Evolutionary conservation across 2,113 vertebrate genomes (phyloP).

Genomic region (Felis chaus): DNA sequence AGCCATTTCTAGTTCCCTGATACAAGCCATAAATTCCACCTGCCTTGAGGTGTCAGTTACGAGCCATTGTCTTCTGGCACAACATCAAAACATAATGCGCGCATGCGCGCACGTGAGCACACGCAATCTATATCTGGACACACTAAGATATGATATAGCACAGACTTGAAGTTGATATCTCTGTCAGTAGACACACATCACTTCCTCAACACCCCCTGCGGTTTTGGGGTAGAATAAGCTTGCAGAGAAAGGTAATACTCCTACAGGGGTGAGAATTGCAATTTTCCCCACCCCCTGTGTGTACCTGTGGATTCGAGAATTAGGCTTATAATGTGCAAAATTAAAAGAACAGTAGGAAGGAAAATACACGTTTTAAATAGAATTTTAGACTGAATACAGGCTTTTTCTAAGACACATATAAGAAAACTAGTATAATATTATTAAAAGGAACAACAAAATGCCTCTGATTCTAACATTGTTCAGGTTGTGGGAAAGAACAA

Average conservation of each 20-base stretch:
- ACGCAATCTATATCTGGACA: not conserved
- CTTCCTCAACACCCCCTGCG: not conserved
- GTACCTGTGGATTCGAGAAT: slow-evolving; percentile 48
- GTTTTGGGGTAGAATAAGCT: not conserved
- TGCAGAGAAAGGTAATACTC: not conserved
- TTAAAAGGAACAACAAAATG: slow-evolving; percentile 22
- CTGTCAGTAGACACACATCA: not conserved
- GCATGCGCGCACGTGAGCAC: accelerated
- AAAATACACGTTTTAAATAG: not conserved
- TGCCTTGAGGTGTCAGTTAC: not conserved
- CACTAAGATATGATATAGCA: not conserved
- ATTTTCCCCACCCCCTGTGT: slow-evolving; percentile 7
- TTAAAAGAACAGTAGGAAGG: slow-evolving; percentile 62
- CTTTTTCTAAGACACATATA: not conserved
- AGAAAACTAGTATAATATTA: not conserved
- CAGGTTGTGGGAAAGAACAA: not conserved
- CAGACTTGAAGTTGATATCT: not conserved
- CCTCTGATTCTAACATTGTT: not conserved
- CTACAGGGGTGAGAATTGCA: slow-evolving; percentile 59
- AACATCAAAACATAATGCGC: not conserved
- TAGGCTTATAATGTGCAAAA: slow-evolving; percentile 54
- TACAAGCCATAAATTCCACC: not conserved
- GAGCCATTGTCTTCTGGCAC: not conserved
- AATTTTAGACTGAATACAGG: not conserved
- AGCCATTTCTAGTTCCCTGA: not conserved